Conservation (phyloP, 2,797 vertebrate genomes). For the Coccyzus lansbergi region DNA sequence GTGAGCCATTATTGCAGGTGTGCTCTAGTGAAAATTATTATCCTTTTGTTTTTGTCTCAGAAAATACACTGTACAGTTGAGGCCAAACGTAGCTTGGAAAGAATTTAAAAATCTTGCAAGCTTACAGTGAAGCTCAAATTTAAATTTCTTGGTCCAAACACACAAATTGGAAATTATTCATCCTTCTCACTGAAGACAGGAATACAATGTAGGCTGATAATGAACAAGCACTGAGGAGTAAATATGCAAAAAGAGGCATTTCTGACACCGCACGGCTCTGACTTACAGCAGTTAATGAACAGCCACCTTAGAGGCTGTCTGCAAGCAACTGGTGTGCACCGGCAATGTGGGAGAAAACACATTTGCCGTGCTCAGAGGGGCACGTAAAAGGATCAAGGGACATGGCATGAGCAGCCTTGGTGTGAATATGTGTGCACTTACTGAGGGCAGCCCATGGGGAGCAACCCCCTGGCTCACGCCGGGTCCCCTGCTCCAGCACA, state of each 20-base stretch:
- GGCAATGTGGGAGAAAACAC: background rate
- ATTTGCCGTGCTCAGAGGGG: background rate
- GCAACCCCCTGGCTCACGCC: rapidly evolving
- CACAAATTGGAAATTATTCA: slow-evolving; percentile 31
- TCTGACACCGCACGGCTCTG: background rate
- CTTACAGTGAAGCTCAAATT: slow-evolving; percentile 33
- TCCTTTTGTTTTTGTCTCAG: slow-evolving; percentile 56
- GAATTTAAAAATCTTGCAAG: slow-evolving; percentile 39
- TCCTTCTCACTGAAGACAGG: background rate
- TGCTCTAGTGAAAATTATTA: slow-evolving; percentile 53
- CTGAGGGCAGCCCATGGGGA: background rate
- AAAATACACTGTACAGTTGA: background rate
- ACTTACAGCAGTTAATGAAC: background rate
- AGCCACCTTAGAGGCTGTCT: background rate
- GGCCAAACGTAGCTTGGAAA: background rate
- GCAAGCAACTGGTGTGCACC: background rate
- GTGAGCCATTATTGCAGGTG: slow-evolving; percentile 70
- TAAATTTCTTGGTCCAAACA: slow-evolving; percentile 56
- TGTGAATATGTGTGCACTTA: background rate
- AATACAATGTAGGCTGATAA: background rate
- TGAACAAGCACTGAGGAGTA: background rate
- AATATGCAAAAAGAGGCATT: background rate
- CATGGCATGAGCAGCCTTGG: too few relatives aligned
- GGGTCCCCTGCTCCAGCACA: background rate
- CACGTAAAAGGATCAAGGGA: background rate